Evolutionary conservation across 2,888 invertebrate genomes (phyloP), one percentile per base, ranked within the genome.

Genomic region (Oscheius myriophilus): DNA sequence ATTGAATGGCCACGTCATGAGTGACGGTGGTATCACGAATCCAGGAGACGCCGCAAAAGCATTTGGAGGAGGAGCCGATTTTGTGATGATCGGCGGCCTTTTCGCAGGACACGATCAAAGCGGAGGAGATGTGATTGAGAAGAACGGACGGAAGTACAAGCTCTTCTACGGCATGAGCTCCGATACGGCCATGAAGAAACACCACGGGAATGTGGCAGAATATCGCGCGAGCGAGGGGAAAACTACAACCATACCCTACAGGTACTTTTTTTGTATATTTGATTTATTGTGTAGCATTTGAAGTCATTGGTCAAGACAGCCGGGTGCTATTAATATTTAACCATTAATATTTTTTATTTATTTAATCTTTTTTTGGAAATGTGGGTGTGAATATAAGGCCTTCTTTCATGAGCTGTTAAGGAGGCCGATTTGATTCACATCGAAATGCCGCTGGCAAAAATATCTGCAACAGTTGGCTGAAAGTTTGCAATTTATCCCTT

Each of bases 21-120:
- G 94, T 92, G 95, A 95, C 87, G 95, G 95, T 14, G 95, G 95
- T 0, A 95, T 95, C 87, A 92, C 93, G 0, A 94, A 93, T 87
- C 92, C 94, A 0, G 95, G 89, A 9, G 95, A 95, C 87, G 92
- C 95, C 21, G 93, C 94, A 0, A 95, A 95, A 86, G 90, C 95
- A 0, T 94, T 95, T 88, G 95, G 94, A 39, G 95, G 93, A 69
- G 74, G 74, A 41, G 95, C 95, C 9, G 95, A 95, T 89, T 95
- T 94, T 89, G 95, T 95, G 45, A 95, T 95, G 95, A 91, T 93
- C 11, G 95, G 95, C n/a, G 95, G 95, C 18, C 63, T 78, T n/a
- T 78, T 83, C 53, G 94, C 95, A 0, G 95, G 93, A 0, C 95
- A 95, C 87, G 94, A 94, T 86, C 92, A 95, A 88, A 93, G 93